Evolutionary conservation across 1,140 invertebrate species (phyloP).

Genomic region (Chrysoperla carnea): DNA sequence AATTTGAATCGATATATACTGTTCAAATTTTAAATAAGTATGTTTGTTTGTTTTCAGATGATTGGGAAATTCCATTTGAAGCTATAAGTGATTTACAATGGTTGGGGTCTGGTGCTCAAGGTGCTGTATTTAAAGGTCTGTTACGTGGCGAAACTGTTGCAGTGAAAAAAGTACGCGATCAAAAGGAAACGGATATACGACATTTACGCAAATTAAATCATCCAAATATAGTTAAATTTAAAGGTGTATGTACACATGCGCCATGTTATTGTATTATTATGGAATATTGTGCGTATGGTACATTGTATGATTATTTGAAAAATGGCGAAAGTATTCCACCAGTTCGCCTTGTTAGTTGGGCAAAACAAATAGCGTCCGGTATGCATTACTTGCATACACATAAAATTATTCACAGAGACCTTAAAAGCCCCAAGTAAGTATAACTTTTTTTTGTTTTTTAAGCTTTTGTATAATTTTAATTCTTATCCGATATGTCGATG

Average conservation of each 20-base stretch:
- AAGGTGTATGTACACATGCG: conserved; percentile 85
- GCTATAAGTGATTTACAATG: conserved; percentile 79
- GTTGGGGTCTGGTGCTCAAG: conserved; percentile 90
- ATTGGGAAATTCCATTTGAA: conserved; percentile 94
- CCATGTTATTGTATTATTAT: conserved; percentile 93
- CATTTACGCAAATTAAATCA: conserved; percentile 91
- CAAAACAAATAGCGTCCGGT: conserved; percentile 86
- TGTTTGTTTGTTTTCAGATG: conserved; percentile 30
- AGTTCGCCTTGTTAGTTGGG: conserved; percentile 72
- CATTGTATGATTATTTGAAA: conserved; percentile 78
- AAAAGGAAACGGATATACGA: conserved; percentile 87
- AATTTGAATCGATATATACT: no score
- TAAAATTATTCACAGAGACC: conserved; percentile 94
- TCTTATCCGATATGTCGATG: no score
- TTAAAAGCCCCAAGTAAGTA: conserved; percentile 90
- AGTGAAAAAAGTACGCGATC: conserved; percentile 89
- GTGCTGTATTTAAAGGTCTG: conserved; percentile 84
- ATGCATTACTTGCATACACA: conserved; percentile 93
- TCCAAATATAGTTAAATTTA: conserved; percentile 91
- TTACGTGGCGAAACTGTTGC: conserved; percentile 74
- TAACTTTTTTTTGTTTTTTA: background rate
- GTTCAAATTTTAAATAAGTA: no score
- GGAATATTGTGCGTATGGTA: conserved; percentile 94
- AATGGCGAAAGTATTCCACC: conserved; percentile 67
- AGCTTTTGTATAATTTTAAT: background rate